phyloP scores from a whole-genome alignment of 1,140 invertebrate genomes.

The Zophobas atratus region DNA sequence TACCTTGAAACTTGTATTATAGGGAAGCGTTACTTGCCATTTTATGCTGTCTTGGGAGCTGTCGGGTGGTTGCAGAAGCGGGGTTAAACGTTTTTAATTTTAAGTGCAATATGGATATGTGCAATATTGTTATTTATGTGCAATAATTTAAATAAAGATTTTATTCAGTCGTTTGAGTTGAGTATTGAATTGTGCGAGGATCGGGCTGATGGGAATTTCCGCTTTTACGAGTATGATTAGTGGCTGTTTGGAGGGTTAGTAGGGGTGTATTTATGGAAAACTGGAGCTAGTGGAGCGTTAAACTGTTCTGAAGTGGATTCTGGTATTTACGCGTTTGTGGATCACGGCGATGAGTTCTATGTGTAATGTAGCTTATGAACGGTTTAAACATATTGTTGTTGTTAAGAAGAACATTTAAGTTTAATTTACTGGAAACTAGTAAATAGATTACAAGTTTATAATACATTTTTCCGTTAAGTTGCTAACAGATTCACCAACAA shows the following conservation, averaged over 20 bases:
- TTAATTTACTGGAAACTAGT: too few relatives aligned
- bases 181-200: neutral
- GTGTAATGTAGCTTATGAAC: too few relatives aligned
- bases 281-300: neutral
- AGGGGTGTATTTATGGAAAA: neutral
- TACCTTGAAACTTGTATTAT: conserved; percentile 64
- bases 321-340: too few relatives aligned
- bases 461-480: too few relatives aligned
- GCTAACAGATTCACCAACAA: too few relatives aligned
- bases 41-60: conserved; percentile 12
- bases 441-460: too few relatives aligned
- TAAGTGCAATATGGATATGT: conserved; percentile 42
- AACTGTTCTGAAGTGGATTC: neutral
- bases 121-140: conserved; percentile 46
- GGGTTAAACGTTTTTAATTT: conserved; percentile 18
- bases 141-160: conserved; percentile 45
- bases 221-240: neutral
- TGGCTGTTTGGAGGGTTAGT: too few relatives aligned
- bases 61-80: conserved; percentile 14
- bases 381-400: too few relatives aligned
- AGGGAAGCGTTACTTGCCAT: conserved; percentile 20
- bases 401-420: too few relatives aligned
- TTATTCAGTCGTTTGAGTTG: neutral
- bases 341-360: too few relatives aligned
- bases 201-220: neutral